These are phyloP conservation scores for Hanleya hanleyi DNA, from an alignment of 2,888 invertebrate genomes.

Conservation along the genomic window DNA sequence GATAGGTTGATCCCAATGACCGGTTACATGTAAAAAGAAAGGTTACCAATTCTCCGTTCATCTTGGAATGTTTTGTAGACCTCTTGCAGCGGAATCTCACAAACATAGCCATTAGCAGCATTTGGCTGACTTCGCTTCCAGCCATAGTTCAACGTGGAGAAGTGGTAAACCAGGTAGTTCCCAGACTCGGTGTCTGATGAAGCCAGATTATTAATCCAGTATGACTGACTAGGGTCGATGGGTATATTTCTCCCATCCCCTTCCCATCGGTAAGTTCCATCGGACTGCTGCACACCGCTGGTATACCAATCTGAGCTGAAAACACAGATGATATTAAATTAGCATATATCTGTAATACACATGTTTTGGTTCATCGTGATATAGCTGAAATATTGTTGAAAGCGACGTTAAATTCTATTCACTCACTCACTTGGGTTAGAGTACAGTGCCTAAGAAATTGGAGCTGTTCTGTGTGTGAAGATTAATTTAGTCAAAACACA, in stretches of 20 bases:
- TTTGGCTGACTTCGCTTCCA: neutral
- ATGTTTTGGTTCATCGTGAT: too few relatives aligned
- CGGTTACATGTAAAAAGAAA: too few relatives aligned
- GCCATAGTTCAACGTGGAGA: neutral
- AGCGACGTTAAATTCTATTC: too few relatives aligned
- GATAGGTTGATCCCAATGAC: too few relatives aligned
- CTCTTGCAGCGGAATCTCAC: neutral
- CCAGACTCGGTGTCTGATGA: neutral
- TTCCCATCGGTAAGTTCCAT: neutral
- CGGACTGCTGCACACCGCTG: neutral
- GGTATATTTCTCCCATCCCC: neutral
- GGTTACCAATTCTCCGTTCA: neutral
- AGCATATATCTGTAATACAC: too few relatives aligned
- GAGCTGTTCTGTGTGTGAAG: too few relatives aligned
- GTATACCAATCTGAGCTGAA: neutral
- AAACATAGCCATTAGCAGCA: neutral
- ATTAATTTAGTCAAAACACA: too few relatives aligned
- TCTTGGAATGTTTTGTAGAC: neutral
- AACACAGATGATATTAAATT: too few relatives aligned
- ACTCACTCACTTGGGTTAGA: too few relatives aligned
- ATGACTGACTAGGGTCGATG: neutral
- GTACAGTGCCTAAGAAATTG: too few relatives aligned
- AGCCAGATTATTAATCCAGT: neutral
- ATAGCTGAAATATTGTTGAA: too few relatives aligned
- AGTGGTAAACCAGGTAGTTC: neutral